A percentile compares a stretch with the other conserved stretches of the same genome.
phyloP scores from a whole-genome alignment of 2,797 vertebrate genomes.

The Halcyon smyrnensis region DNA sequence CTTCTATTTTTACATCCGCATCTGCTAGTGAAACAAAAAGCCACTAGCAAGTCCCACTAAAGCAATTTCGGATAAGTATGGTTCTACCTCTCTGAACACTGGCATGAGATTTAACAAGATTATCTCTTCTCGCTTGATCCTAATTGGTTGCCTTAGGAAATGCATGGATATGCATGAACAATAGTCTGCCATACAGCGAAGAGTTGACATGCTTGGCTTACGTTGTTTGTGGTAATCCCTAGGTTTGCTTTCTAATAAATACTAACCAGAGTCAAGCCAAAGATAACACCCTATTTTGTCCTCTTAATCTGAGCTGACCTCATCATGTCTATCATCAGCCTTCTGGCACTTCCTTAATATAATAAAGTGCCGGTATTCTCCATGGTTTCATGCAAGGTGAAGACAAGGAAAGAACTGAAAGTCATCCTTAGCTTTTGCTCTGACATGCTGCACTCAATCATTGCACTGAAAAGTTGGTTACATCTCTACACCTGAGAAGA shows the following conservation, averaged over 20 bases:
- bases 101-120: conserved; percentile 59
- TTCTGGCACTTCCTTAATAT: conserved; percentile 31
- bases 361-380: neutral
- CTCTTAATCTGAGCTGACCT: conserved; percentile 52
- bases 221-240: conserved; percentile 40
- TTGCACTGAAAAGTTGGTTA: neutral
- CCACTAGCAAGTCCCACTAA: conserved; percentile 44
- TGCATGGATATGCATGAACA: conserved; percentile 5
- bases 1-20: conserved; percentile 28
- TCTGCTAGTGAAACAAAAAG: conserved; percentile 33
- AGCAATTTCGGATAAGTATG: conserved; percentile 13
- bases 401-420: conserved; percentile 22
- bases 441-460: neutral
- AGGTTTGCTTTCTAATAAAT: conserved; percentile 61
- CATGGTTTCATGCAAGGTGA: neutral
- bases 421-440: conserved; percentile 15
- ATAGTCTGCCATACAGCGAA: neutral
- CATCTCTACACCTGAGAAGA: neutral
- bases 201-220: conserved; percentile 17
- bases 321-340: conserved; percentile 5
- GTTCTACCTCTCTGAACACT: conserved; percentile 43
- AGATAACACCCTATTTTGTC: conserved; percentile 49
- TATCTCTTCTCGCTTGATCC: conserved; percentile 52
- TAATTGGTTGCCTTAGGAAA: conserved; percentile 68
- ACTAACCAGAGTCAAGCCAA: conserved; percentile 51